Evolutionary conservation across 2,888 invertebrate genomes (phyloP).

Genomic region (Dioctria linearis): DNA sequence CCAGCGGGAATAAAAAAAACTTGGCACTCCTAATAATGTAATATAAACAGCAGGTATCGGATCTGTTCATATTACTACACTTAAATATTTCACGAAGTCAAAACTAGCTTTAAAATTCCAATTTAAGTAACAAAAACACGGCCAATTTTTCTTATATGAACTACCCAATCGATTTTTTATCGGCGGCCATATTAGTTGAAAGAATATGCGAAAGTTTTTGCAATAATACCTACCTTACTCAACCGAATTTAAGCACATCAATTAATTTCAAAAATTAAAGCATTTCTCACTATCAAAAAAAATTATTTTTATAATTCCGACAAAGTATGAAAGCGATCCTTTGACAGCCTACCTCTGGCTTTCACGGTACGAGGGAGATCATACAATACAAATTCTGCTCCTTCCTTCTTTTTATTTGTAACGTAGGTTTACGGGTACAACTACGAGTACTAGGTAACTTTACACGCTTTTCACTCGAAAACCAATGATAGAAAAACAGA

Average conservation of each 20-base stretch:
- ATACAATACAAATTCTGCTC: background rate
- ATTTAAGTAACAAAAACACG: too few relatives aligned
- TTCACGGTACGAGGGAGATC: slow-evolving; percentile 42
- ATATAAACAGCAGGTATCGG: too few relatives aligned
- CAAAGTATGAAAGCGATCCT: background rate
- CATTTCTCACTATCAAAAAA: slow-evolving; percentile 1
- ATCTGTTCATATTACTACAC: background rate
- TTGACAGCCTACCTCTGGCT: background rate
- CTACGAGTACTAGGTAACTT: too few relatives aligned
- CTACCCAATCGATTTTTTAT: slow-evolving; percentile 46
- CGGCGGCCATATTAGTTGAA: slow-evolving; percentile 48
- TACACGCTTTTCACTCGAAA: too few relatives aligned
- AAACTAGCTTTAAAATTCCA: background rate
- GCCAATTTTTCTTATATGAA: too few relatives aligned
- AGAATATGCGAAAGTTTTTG: slow-evolving; percentile 25
- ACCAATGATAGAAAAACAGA: too few relatives aligned
- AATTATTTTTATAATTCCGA: background rate
- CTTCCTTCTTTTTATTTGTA: too few relatives aligned
- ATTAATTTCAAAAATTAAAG: background rate
- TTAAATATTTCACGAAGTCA: background rate
- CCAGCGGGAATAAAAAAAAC: too few relatives aligned
- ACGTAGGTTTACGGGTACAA: too few relatives aligned
- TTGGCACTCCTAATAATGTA: too few relatives aligned
- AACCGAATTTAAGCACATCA: background rate
- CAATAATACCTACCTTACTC: slow-evolving; percentile 28